Conservation (phyloP, 1,140 invertebrate genomes). For the Drosophila obscura region DNA sequence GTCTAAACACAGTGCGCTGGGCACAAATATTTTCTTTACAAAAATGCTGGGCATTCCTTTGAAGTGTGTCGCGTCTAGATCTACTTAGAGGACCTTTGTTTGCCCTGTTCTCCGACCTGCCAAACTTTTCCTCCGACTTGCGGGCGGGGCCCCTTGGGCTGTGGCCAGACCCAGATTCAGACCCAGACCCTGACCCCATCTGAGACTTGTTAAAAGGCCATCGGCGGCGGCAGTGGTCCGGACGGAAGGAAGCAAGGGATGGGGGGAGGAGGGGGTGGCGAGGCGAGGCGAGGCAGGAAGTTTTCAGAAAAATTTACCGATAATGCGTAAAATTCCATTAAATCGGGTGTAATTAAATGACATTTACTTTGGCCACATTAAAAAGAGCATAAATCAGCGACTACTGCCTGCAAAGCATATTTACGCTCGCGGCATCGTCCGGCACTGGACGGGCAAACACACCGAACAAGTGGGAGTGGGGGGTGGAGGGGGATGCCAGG, state of each 20-base stretch:
- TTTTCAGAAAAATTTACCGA: constrained; percentile 63
- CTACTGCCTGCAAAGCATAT: constrained; percentile 58
- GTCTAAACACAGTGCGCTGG: constrained; percentile 20
- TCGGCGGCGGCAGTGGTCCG: neutral
- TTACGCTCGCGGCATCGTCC: constrained; percentile 24
- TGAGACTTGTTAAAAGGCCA: constrained; percentile 54
- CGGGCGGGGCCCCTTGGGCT: constrained; percentile 6
- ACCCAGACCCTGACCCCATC: too few relatives aligned
- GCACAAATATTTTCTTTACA: constrained; percentile 48
- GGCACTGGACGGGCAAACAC: too few relatives aligned
- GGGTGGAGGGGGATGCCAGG: neutral
- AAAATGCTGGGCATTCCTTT: constrained; percentile 68
- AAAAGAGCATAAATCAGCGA: constrained; percentile 80
- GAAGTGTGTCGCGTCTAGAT: constrained; percentile 59
- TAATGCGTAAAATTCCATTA: constrained; percentile 83
- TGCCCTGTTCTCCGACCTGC: constrained; percentile 6
- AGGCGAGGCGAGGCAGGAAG: constrained; percentile 22
- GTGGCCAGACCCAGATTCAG: neutral
- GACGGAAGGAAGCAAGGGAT: neutral
- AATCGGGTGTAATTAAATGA: constrained; percentile 82
- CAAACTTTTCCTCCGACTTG: constrained; percentile 21
- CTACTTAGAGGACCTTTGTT: constrained; percentile 30
- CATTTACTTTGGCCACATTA: constrained; percentile 80
- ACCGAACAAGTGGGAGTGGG: too few relatives aligned
- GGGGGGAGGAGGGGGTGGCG: neutral